Evolutionary conservation across 2,888 invertebrate genomes (phyloP).

Genomic region (Euplexia lucipara): DNA sequence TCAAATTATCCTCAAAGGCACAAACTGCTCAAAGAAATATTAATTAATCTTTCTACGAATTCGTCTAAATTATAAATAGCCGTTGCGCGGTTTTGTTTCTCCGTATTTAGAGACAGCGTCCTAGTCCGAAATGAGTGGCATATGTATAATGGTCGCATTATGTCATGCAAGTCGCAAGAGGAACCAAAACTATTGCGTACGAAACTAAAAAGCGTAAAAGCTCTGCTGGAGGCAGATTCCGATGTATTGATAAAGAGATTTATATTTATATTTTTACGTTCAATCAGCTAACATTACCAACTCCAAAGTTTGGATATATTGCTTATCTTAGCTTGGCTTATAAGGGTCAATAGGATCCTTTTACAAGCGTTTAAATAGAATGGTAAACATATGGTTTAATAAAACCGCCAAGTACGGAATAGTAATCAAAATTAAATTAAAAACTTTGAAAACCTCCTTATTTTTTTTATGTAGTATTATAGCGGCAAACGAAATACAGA

Average conservation of each 20-base stretch:
- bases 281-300: neutral
- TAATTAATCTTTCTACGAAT: constrained; percentile 31
- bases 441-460: too few relatives aligned
- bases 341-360: neutral
- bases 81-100: constrained; percentile 31
- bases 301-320: constrained; percentile 1
- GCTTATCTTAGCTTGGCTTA: neutral
- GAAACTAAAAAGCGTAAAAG: neutral
- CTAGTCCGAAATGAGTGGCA: constrained; percentile 13
- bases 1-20: neutral
- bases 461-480: neutral
- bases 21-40: constrained; percentile 2
- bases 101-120: constrained; percentile 25
- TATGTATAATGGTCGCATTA: neutral
- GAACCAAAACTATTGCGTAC: neutral
- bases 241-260: neutral
- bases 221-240: neutral
- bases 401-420: too few relatives aligned
- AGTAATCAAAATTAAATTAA: too few relatives aligned
- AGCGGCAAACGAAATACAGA: too few relatives aligned
- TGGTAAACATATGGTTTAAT: too few relatives aligned
- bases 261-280: neutral
- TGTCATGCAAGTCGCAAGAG: neutral
- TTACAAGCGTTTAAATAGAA: neutral
- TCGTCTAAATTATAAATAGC: constrained; percentile 27